phyloP scores from a whole-genome alignment of 2,113 vertebrate species.

The Pseudorasbora parva region DNA sequence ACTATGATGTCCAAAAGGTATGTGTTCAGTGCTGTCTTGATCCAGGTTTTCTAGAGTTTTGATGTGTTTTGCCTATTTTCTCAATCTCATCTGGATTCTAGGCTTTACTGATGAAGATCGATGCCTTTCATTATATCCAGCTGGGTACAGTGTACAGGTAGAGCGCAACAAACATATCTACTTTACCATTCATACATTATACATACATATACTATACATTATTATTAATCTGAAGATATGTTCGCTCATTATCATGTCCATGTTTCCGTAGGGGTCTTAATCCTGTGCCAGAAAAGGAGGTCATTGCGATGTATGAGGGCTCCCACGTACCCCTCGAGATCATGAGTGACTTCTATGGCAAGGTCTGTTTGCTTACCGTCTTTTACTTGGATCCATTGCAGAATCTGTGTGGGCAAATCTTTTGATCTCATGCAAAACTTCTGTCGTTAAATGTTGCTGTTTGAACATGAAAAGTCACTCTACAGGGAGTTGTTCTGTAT shows the following conservation, averaged over 20 bases:
- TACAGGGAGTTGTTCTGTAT: too few relatives aligned
- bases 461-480: too few relatives aligned
- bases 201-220: background rate
- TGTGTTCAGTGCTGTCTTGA: conserved; percentile 56
- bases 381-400: background rate
- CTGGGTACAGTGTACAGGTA: conserved; percentile 81
- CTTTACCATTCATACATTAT: background rate
- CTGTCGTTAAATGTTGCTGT: too few relatives aligned
- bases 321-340: conserved; percentile 93
- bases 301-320: conserved; percentile 97
- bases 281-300: conserved; percentile 91
- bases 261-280: conserved; percentile 84
- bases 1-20: conserved; percentile 98
- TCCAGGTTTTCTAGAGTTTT: background rate
- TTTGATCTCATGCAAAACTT: too few relatives aligned
- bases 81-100: conserved; percentile 56
- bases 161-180: background rate
- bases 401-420: background rate
- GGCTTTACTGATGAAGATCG: conserved; percentile 98
- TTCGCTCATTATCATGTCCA: conserved; percentile 28
- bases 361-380: conserved; percentile 76
- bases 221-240: background rate
- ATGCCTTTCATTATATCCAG: conserved; percentile 98
- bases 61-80: background rate
- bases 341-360: conserved; percentile 99